Conservation (phyloP, 2,113 vertebrate genomes). For the Cephalopterus ornatus region DNA sequence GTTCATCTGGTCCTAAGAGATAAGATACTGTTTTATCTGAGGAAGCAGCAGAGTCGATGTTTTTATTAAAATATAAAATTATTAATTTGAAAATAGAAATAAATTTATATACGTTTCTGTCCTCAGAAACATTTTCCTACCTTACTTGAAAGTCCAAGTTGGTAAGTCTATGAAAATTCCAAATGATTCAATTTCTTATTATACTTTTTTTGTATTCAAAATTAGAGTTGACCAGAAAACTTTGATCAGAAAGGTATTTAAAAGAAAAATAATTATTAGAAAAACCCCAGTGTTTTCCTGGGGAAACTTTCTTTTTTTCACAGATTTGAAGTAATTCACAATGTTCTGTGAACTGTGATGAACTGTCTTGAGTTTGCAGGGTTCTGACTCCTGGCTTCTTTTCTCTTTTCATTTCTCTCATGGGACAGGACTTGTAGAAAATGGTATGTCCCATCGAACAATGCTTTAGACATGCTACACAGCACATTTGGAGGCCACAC, state of each 20-base stretch:
- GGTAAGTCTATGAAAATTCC: neutral
- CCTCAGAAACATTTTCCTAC: neutral
- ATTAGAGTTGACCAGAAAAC: neutral
- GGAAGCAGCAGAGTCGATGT: neutral
- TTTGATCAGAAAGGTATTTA: neutral
- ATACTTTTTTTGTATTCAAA: neutral
- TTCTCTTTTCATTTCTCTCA: neutral
- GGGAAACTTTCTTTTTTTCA: neutral
- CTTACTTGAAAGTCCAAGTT: neutral
- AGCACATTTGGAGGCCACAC: neutral
- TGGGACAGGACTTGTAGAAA: neutral
- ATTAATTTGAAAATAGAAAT: neutral
- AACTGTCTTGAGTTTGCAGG: neutral
- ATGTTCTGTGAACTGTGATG: accelerated
- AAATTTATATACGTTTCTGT: neutral
- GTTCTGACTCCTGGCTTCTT: neutral
- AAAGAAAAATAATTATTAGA: neutral
- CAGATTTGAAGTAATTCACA: neutral
- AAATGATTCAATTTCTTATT: neutral
- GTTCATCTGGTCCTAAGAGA: neutral
- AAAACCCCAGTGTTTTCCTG: neutral
- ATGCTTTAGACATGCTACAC: neutral
- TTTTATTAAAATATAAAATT: neutral
- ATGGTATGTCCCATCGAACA: accelerated
- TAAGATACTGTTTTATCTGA: neutral